phyloP scores from a whole-genome alignment of 2,888 invertebrate genomes.

The Ctenicera cuprea region DNA sequence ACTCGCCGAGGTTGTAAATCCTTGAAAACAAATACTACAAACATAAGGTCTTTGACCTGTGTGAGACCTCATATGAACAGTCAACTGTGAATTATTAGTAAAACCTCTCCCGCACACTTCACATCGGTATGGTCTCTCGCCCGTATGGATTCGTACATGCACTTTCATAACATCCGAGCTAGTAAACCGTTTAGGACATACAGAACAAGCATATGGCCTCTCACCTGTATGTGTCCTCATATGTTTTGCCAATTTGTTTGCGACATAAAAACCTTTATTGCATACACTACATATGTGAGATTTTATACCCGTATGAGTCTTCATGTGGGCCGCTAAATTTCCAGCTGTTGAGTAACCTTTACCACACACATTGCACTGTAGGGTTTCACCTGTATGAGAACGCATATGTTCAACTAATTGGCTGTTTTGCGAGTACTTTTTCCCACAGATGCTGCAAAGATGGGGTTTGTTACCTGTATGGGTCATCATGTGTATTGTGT shows the following conservation, averaged over 20 bases:
- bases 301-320: conserved; percentile 62
- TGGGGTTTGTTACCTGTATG: conserved; percentile 62
- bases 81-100: conserved; percentile 59
- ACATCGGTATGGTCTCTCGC: conserved; percentile 59
- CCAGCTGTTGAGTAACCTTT: conserved; percentile 61
- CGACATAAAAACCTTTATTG: conserved; percentile 62
- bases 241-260: conserved; percentile 65
- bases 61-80: conserved; percentile 57
- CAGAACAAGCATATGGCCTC: conserved; percentile 65
- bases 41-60: conserved; percentile 54
- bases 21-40: conserved; percentile 56
- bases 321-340: conserved; percentile 63
- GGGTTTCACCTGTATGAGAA: conserved; percentile 64
- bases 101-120: conserved; percentile 58
- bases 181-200: conserved; percentile 59
- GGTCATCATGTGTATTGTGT: conserved; percentile 61
- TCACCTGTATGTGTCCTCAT: conserved; percentile 68
- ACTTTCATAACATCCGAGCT: conserved; percentile 59
- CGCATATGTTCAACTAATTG: conserved; percentile 61
- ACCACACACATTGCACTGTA: conserved; percentile 61
- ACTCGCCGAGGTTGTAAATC: conserved; percentile 55
- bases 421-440: conserved; percentile 61
- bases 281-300: conserved; percentile 62
- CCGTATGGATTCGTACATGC: conserved; percentile 58
- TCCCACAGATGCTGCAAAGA: conserved; percentile 62